Conservation (phyloP, 2,113 vertebrate species). For the Raphicerus campestris region DNA sequence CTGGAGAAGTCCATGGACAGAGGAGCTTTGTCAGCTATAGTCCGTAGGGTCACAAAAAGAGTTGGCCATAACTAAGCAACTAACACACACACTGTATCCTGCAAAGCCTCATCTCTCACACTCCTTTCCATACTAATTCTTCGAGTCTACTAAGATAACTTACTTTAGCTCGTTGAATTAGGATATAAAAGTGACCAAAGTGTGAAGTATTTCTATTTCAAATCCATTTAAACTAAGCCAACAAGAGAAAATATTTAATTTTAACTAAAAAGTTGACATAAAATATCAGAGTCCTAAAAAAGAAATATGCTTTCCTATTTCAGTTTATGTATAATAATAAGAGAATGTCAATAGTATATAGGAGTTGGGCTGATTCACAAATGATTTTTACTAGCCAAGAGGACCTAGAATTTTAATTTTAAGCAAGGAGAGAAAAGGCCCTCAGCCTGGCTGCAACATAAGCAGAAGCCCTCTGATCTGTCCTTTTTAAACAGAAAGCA, state of each 20-base stretch:
- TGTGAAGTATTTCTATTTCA: neutral
- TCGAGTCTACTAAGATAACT: neutral
- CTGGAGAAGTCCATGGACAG: neutral
- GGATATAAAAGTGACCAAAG: conserved; percentile 22
- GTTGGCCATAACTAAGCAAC: neutral
- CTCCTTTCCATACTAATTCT: neutral
- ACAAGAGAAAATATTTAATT: neutral
- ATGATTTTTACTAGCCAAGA: neutral
- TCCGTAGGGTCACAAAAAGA: neutral
- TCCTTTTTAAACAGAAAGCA: neutral
- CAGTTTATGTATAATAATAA: neutral
- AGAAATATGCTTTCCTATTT: neutral
- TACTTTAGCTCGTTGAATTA: conserved; percentile 13
- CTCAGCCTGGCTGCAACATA: neutral
- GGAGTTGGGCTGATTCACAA: neutral
- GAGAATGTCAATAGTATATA: neutral
- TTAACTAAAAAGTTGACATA: neutral
- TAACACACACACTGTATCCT: neutral
- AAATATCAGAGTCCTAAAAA: neutral
- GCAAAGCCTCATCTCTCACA: neutral
- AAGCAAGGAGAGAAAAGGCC: neutral
- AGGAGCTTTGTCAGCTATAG: neutral
- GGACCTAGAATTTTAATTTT: neutral
- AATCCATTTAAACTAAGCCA: conserved; percentile 25
- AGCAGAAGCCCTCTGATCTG: neutral